These are phyloP conservation scores for Mus caroli DNA, from an alignment of 2,797 vertebrate genomes.

Conservation along the genomic window DNA sequence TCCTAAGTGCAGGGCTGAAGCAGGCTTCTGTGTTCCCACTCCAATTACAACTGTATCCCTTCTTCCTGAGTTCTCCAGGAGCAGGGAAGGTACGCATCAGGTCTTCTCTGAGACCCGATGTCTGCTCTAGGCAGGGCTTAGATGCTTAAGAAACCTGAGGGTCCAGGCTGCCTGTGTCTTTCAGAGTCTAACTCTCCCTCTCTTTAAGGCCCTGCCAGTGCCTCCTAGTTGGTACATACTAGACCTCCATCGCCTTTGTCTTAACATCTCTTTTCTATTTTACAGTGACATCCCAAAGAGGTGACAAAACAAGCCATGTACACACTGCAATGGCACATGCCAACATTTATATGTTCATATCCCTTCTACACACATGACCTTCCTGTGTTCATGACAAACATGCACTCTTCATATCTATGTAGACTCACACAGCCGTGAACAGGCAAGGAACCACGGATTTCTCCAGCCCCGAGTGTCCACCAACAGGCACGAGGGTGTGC, in stretches of 20 bases:
- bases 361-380: not conserved
- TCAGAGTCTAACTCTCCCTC: no score
- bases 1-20: not conserved
- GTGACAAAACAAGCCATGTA: not conserved
- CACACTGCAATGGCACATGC: accelerated
- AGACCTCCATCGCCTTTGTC: no score
- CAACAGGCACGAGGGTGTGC: not conserved
- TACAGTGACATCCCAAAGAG: not conserved
- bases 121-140: not conserved
- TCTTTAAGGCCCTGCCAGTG: no score
- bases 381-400: not conserved
- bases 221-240: no score
- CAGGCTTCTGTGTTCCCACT: not conserved
- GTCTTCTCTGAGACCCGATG: not conserved
- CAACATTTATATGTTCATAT: not conserved
- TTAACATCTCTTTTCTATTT: no score
- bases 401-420: accelerated
- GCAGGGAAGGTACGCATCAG: not conserved
- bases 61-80: not conserved
- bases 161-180: no score
- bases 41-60: not conserved
- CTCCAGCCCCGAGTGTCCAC: not conserved
- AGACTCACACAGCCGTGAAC: not conserved
- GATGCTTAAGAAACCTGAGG: no score
- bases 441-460: not conserved